Conservation (phyloP, 2,113 vertebrate genomes). For the Cyanoliseus patagonus region DNA sequence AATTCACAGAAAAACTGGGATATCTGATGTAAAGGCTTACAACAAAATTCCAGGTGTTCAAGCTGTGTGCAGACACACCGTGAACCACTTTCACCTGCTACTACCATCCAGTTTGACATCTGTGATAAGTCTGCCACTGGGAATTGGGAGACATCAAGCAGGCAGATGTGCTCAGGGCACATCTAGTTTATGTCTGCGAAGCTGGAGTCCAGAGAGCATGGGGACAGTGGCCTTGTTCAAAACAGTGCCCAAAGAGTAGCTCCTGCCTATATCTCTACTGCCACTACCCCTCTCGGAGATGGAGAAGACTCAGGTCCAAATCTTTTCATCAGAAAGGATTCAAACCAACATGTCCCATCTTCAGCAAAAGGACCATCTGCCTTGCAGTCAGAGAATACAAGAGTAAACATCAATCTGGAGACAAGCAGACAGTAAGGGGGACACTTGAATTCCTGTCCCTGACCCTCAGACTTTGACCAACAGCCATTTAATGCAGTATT, state of each 20-base stretch:
- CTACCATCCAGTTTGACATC: neutral
- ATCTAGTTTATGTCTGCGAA: neutral
- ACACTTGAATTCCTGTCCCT: neutral
- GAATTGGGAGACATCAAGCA: neutral
- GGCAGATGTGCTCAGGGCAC: neutral
- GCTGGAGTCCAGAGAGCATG: neutral
- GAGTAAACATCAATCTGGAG: neutral
- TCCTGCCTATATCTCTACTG: neutral
- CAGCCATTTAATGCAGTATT: neutral
- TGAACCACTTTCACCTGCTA: neutral
- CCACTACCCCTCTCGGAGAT: neutral
- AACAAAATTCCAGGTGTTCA: neutral
- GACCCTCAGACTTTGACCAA: neutral
- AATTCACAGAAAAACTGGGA: neutral
- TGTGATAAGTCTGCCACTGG: neutral
- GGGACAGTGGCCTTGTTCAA: neutral
- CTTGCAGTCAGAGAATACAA: neutral
- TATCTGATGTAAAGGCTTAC: neutral
- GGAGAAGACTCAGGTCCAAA: neutral
- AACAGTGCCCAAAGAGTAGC: neutral
- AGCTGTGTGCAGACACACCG: neutral
- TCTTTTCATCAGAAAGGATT: neutral
- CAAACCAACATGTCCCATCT: neutral
- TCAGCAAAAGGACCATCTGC: neutral
- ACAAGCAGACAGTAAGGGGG: neutral